Evolutionary conservation across 2,113 vertebrate species (phyloP).

Genomic region (Gnathonemus longibarbis): DNA sequence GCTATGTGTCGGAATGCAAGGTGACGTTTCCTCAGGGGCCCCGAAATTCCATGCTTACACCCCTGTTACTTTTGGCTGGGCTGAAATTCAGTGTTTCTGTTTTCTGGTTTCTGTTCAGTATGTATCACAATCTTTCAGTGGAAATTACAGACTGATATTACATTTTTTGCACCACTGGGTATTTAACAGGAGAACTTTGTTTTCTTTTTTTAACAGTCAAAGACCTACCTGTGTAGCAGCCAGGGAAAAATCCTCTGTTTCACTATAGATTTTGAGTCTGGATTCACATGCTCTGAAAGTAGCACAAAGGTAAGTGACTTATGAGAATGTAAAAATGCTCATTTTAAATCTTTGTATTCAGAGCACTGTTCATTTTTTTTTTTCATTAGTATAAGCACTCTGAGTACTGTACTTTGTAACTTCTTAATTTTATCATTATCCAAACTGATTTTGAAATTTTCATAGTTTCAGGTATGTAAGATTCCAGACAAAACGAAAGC

Average conservation of each 20-base stretch:
- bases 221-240: slow-evolving; percentile 79
- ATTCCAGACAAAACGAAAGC: neutral
- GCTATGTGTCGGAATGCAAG: neutral
- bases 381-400: neutral
- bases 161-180: neutral
- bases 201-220: slow-evolving; percentile 64
- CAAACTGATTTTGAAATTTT: neutral
- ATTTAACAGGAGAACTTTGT: slow-evolving; percentile 10
- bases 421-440: neutral
- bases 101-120: neutral
- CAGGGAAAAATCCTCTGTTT: slow-evolving; percentile 76
- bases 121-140: neutral
- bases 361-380: neutral
- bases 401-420: neutral
- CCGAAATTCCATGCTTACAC: neutral
- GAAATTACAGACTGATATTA: neutral
- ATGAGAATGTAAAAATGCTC: neutral
- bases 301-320: slow-evolving; percentile 71
- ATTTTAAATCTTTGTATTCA: neutral
- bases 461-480: neutral
- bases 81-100: neutral
- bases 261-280: slow-evolving; percentile 76
- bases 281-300: slow-evolving; percentile 80
- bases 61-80: neutral
- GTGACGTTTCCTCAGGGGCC: neutral